These are phyloP conservation scores for Piprites chloris DNA, from an alignment of 2,113 vertebrate genomes.

Conservation along the genomic window DNA sequence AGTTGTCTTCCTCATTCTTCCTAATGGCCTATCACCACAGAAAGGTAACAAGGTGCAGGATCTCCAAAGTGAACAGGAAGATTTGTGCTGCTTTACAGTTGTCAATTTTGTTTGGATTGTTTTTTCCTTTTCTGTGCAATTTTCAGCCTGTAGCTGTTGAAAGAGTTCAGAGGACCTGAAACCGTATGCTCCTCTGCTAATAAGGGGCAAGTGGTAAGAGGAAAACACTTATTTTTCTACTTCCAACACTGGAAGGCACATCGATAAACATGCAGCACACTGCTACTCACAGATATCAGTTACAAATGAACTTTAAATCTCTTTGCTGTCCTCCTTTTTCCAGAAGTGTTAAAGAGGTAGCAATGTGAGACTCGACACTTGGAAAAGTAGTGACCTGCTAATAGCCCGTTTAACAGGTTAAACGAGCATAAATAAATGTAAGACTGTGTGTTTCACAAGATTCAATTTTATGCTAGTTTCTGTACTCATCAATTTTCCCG, in stretches of 20 bases:
- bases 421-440: conserved; percentile 10
- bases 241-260: not conserved
- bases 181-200: not conserved
- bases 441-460: not conserved
- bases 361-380: not conserved
- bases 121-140: not conserved
- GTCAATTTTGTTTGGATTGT: not conserved
- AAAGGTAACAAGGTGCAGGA: not conserved
- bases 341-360: not conserved
- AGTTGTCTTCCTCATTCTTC: not conserved
- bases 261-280: not conserved
- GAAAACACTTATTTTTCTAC: not conserved
- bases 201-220: not conserved
- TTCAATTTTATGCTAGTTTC: conserved; percentile 6
- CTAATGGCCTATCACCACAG: not conserved
- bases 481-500: not conserved
- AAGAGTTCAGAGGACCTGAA: not conserved
- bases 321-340: not conserved
- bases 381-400: not conserved
- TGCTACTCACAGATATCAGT: not conserved
- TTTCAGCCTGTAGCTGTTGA: not conserved
- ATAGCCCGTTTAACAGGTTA: not conserved
- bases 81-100: not conserved
- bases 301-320: not conserved
- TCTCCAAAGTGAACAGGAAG: not conserved